Base-by-base conservation (phyloP, 2,797 vertebrate genomes). In the Sebastes glaucus region DNA sequence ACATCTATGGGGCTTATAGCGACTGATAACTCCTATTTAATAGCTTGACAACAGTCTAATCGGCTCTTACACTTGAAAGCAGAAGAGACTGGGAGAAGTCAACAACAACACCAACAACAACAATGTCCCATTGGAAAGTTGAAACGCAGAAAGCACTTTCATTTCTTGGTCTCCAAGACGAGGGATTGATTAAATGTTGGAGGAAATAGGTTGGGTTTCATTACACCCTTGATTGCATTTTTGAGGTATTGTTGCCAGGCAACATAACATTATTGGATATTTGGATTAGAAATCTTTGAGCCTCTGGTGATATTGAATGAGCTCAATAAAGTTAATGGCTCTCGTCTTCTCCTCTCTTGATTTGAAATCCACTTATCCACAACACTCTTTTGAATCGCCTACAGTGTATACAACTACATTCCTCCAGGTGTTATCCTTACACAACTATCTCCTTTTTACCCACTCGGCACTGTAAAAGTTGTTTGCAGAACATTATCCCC, bases 221-320 rank as follows among this genome's bases (percentile, higher is more conserved):
- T 91, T 89, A 90, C 80, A 89, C 83, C 74, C 80, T 66, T 81
- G 84, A 92, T 89, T 92, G 84, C 78, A 78, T 92, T 91, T 83
- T 78, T 18, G 2, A 61, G 74, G 74, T 73, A 60, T 82, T 71
- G 92, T 94, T 93, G 91, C 92, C 59, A 72, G 82, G 93, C 92
- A 92, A 93, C 90, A 73, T 74, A 53, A 72, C 89, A 75, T 83
- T 86, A 92, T 84, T 87, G 80, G 74, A 81, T 89, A 85, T 90
- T 93, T 85, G 71, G 79, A 81, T 88, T 68, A 63, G 88, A 91
- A 83, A 88, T 91, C 32, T 71, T 81, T 57, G 33, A 83, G 85
- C 76, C 90, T 81, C 89, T 83, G 64, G 90, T 86, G 90, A 85
- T 86, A 49, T 59, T 71, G 23, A 86, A 81, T 61, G 76, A 89